phyloP scores from a whole-genome alignment of 2,113 vertebrate species.

The Gasterosteus aculeatus region DNA sequence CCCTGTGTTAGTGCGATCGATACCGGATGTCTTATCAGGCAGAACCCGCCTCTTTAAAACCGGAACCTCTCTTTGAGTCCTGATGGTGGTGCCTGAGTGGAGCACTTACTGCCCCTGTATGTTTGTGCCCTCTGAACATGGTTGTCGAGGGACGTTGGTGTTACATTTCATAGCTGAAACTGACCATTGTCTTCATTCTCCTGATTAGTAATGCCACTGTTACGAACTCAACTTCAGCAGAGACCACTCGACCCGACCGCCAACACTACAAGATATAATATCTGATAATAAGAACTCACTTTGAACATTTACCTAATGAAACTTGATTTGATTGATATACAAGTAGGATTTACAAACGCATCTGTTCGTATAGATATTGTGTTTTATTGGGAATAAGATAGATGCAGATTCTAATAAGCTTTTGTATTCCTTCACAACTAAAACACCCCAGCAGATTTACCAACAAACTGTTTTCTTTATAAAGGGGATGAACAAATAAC shows the following conservation, averaged over 20 bases:
- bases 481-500: neutral
- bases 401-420: neutral
- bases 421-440: neutral
- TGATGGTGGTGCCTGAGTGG: neutral
- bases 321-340: neutral
- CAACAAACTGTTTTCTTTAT: too few relatives aligned
- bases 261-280: too few relatives aligned
- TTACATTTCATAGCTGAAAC: constrained; percentile 20
- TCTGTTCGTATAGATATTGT: neutral
- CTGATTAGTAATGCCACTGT: constrained; percentile 16
- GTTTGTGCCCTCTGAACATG: neutral
- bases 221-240: neutral
- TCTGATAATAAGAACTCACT: too few relatives aligned
- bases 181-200: neutral
- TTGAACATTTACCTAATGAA: neutral
- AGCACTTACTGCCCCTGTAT: neutral
- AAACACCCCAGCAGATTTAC: too few relatives aligned
- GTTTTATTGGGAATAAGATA: neutral
- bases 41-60: constrained; percentile 20
- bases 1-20: constrained; percentile 31
- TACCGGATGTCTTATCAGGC: constrained; percentile 33
- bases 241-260: neutral
- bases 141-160: constrained; percentile 7
- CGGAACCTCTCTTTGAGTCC: constrained; percentile 23
- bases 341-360: neutral